These are phyloP conservation scores for Mionectes macconnelli DNA, from an alignment of 2,113 vertebrate genomes.

Conservation along the genomic window DNA sequence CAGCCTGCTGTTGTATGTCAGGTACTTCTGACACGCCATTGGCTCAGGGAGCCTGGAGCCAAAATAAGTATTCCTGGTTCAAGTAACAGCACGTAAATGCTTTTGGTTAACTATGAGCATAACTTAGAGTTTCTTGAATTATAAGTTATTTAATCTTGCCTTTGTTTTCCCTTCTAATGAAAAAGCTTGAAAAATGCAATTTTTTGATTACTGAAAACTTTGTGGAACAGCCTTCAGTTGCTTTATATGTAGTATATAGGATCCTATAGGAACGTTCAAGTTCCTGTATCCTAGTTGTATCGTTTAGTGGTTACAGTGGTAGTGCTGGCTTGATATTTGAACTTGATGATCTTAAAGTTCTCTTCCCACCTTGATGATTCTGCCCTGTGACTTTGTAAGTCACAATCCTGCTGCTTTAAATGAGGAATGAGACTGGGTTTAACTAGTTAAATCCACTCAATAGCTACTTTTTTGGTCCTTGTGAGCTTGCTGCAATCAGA, in stretches of 20 bases:
- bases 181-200: not conserved
- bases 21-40: not conserved
- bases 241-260: not conserved
- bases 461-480: not conserved
- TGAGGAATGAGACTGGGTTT: not conserved
- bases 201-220: not conserved
- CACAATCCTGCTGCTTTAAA: not conserved
- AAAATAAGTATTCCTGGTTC: not conserved
- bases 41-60: not conserved
- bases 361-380: not conserved
- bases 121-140: not conserved
- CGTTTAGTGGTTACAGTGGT: not conserved
- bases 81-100: not conserved
- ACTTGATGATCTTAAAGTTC: not conserved
- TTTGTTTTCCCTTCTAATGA: not conserved
- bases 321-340: not conserved
- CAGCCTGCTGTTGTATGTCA: not conserved
- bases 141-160: not conserved
- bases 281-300: not conserved
- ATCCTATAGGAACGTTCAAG: not conserved
- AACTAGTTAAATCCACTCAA: not conserved
- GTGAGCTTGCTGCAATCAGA: not conserved
- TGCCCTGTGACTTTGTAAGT: not conserved
- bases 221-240: not conserved
- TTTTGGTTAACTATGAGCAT: not conserved